phyloP scores from a whole-genome alignment of 2,797 vertebrate species.

The Lacerta viridis region DNA sequence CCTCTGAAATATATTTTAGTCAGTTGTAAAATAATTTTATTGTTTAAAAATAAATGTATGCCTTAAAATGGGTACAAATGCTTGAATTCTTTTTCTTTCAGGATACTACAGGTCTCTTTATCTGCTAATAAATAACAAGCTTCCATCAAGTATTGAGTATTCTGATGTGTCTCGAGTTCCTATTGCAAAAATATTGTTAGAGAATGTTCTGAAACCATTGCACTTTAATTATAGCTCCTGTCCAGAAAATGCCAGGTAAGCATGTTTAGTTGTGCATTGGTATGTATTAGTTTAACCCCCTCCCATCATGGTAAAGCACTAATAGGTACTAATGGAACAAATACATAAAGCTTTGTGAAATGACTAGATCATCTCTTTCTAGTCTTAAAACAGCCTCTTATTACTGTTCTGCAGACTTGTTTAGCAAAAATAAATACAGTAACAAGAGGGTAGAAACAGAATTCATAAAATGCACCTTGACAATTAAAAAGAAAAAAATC shows the following conservation, averaged over 20 bases:
- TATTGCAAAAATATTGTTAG: constrained; percentile 94
- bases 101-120: constrained; percentile 96
- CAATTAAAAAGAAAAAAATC: not conserved
- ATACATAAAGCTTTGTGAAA: not conserved
- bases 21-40: not conserved
- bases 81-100: constrained; percentile 69
- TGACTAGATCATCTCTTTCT: not conserved
- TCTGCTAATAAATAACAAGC: constrained; percentile 94
- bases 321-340: not conserved
- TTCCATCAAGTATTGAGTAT: constrained; percentile 96
- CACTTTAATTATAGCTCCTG: constrained; percentile 99
- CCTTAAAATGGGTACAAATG: not conserved
- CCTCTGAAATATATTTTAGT: constrained; percentile 1
- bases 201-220: constrained; percentile 97
- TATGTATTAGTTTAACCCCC: not conserved
- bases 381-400: not conserved
- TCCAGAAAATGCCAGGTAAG: constrained; percentile 92
- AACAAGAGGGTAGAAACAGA: not conserved
- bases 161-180: constrained; percentile 91
- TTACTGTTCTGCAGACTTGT: not conserved
- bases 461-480: not conserved
- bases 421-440: not conserved
- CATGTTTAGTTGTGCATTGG: not conserved
- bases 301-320: not conserved
- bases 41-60: not conserved